Percentiles rank a stretch among this genome's conserved stretches.
phyloP scores from a whole-genome alignment of 1,140 invertebrate genomes.

The Manduca sexta region DNA sequence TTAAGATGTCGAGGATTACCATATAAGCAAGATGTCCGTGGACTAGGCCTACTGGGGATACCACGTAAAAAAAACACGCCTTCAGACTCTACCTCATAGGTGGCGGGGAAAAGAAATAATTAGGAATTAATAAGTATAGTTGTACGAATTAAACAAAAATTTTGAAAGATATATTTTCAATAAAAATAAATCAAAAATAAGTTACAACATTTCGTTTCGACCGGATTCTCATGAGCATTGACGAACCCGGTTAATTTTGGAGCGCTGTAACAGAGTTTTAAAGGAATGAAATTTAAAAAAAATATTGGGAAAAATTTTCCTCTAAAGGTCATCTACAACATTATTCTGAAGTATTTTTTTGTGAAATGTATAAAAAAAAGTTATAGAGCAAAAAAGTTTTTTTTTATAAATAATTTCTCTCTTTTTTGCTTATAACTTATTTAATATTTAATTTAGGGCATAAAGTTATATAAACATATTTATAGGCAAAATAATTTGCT shows the following conservation, averaged over 20 bases:
- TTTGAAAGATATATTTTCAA: too few relatives aligned
- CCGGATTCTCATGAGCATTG: too few relatives aligned
- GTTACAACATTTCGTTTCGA: too few relatives aligned
- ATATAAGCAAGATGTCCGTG: constrained; percentile 9
- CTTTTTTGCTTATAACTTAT: not conserved
- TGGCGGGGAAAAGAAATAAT: constrained; percentile 1
- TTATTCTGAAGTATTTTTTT: too few relatives aligned
- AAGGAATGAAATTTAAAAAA: constrained; percentile 14
- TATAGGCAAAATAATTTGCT: not conserved
- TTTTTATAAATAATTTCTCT: not conserved
- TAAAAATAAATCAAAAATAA: too few relatives aligned
- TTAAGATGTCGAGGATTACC: constrained; percentile 10
- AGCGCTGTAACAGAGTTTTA: constrained; percentile 13
- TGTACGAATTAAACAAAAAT: constrained; percentile 1
- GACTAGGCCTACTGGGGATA: too few relatives aligned
- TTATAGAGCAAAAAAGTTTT: too few relatives aligned
- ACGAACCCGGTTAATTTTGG: constrained; percentile 12
- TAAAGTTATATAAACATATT: not conserved
- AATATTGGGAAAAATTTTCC: not conserved
- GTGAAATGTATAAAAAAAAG: too few relatives aligned
- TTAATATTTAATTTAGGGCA: not conserved
- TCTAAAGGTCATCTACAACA: not conserved
- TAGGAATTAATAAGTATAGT: constrained; percentile 5
- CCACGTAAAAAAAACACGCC: too few relatives aligned
- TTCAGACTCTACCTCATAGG: too few relatives aligned